A percentile compares a stretch with the other conserved stretches of the same genome.
These are phyloP conservation scores for Lordiphosa clarofinis DNA, from an alignment of 1,140 invertebrate species.

Conservation along the genomic window DNA sequence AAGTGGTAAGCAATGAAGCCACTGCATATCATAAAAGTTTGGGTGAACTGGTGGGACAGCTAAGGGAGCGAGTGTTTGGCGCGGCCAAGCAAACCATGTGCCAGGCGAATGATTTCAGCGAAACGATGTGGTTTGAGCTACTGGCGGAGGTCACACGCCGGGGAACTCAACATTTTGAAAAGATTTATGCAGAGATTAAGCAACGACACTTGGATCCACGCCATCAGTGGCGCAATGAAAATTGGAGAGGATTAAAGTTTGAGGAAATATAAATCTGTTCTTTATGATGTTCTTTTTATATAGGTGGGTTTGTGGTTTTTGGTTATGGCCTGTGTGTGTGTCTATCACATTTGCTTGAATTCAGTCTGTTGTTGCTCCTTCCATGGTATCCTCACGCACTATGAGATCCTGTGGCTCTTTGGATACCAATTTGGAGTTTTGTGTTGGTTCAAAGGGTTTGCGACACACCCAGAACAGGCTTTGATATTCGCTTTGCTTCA, in stretches of 20 bases:
- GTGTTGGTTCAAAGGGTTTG: slow-evolving; percentile 42
- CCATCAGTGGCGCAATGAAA: slow-evolving; percentile 34
- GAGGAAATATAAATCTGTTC: too few species aligned
- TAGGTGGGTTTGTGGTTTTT: not conserved
- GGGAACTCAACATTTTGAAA: slow-evolving; percentile 42
- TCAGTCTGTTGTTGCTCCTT: slow-evolving; percentile 29
- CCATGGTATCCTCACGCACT: slow-evolving; percentile 32
- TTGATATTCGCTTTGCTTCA: slow-evolving; percentile 82
- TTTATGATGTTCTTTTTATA: too few species aligned
- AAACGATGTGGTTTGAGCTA: slow-evolving; percentile 55
- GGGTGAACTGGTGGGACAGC: slow-evolving; percentile 43
- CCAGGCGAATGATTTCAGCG: slow-evolving; percentile 43
- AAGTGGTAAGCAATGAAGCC: slow-evolving; percentile 39
- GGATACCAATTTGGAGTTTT: slow-evolving; percentile 13
- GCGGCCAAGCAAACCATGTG: slow-evolving; percentile 34
- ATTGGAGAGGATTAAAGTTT: slow-evolving; percentile 28
- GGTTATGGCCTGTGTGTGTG: not conserved
- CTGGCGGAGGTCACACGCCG: slow-evolving; percentile 32
- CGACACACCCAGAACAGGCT: slow-evolving; percentile 76
- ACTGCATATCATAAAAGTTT: slow-evolving; percentile 31
- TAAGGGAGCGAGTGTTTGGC: slow-evolving; percentile 49
- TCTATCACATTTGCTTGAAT: not conserved
- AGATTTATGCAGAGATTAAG: slow-evolving; percentile 50
- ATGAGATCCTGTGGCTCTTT: slow-evolving; percentile 55
- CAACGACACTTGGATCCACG: slow-evolving; percentile 44